These are phyloP conservation scores for Gobionotothen gibberifrons DNA, from an alignment of 2,797 vertebrate genomes.

Conservation along the genomic window DNA sequence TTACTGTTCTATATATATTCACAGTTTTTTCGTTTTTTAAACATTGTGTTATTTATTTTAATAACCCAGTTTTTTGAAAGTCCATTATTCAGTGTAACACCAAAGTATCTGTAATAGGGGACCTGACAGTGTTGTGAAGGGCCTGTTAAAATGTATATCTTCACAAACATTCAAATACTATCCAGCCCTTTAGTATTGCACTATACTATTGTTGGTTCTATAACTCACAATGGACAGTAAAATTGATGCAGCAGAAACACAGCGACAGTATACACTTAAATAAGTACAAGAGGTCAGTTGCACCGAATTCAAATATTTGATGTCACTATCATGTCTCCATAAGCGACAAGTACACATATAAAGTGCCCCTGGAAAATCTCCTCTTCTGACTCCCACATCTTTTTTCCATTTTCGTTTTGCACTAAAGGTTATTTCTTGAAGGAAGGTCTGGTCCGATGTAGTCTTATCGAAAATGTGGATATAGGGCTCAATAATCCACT, in stretches of 20 bases:
- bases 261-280: not conserved
- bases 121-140: not conserved
- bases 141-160: too few relatives aligned
- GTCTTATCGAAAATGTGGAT: not conserved
- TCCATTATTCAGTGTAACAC: not conserved
- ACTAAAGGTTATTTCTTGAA: not conserved
- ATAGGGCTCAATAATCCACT: not conserved
- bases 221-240: too few relatives aligned
- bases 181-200: too few relatives aligned
- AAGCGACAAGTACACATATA: not conserved
- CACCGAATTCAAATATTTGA: not conserved
- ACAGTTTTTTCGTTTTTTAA: not conserved
- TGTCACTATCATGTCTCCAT: not conserved
- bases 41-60: slow-evolving; percentile 1
- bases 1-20: not conserved
- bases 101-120: not conserved
- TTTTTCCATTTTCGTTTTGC: not conserved
- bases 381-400: not conserved
- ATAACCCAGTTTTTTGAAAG: slow-evolving; percentile 7
- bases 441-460: not conserved
- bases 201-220: too few relatives aligned
- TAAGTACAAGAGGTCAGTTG: too few relatives aligned
- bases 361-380: not conserved
- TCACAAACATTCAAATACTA: too few relatives aligned
- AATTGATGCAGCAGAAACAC: not conserved